Percentiles rank a stretch among this genome's conserved stretches.
phyloP scores from a whole-genome alignment of 2,888 invertebrate genomes.

The Sinhomidia bicolor region DNA sequence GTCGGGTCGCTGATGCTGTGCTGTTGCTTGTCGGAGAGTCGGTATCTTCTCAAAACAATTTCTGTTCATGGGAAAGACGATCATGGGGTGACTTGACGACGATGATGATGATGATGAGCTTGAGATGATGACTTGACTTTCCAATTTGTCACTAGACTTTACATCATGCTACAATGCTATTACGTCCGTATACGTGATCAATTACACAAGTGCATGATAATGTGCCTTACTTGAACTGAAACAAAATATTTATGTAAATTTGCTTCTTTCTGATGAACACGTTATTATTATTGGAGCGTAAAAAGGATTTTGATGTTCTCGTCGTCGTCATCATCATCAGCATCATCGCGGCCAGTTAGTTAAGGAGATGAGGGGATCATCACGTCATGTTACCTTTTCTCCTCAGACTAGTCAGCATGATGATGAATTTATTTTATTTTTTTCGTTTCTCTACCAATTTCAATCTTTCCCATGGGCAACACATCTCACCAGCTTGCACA shows the following conservation, averaged over 20 bases:
- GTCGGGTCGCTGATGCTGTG: conserved; percentile 42
- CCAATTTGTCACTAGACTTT: conserved; percentile 43
- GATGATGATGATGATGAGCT: conserved; percentile 10
- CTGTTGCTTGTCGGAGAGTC: conserved; percentile 23
- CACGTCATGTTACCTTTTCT: conserved; percentile 34
- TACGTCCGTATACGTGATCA: background rate
- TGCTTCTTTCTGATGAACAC: background rate
- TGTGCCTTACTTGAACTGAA: conserved; percentile 37
- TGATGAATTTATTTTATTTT: conserved; percentile 34
- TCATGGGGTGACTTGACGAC: conserved; percentile 18
- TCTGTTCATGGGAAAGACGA: background rate
- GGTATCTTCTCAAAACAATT: conserved; percentile 13
- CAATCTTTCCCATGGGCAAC: background rate
- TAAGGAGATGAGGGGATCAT: conserved; percentile 6
- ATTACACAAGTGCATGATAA: background rate
- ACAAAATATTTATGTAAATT: conserved; percentile 36
- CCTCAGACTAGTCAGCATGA: conserved; percentile 17
- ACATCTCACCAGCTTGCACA: conserved; percentile 10
- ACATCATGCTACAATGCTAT: background rate
- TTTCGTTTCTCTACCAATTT: background rate
- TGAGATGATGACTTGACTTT: conserved; percentile 54
- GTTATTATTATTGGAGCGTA: conserved; percentile 60
- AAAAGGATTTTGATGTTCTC: conserved; percentile 59
- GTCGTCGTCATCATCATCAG: conserved; percentile 1
- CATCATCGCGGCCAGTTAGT: conserved; percentile 15